A percentile compares a stretch with the other conserved stretches of the same genome.
phyloP scores from a whole-genome alignment of 1,140 invertebrate species.

The Gryon sp. region DNA sequence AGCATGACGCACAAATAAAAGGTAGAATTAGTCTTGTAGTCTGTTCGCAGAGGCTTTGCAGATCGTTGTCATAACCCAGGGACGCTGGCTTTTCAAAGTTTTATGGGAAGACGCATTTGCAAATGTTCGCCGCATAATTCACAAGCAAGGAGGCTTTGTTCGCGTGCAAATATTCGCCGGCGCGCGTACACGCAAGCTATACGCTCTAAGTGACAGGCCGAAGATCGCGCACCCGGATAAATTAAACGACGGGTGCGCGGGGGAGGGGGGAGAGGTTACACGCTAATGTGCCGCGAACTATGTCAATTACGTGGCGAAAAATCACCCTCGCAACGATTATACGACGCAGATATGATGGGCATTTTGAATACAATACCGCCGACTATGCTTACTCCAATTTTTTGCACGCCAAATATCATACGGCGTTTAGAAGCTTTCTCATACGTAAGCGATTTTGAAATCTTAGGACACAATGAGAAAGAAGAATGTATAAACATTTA shows the following conservation, averaged over 20 bases:
- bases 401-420: no score
- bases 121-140: slow-evolving; percentile 47
- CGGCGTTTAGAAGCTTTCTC: no score
- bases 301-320: slow-evolving; percentile 44
- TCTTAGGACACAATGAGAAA: no score
- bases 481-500: no score
- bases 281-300: slow-evolving; percentile 26
- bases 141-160: slow-evolving; percentile 36
- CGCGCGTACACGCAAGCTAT: slow-evolving; percentile 14
- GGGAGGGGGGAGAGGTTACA: no score
- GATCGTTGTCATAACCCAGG: slow-evolving; percentile 61
- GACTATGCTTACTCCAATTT: no score
- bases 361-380: slow-evolving; percentile 46
- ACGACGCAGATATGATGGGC: slow-evolving; percentile 12
- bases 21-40: slow-evolving; percentile 50
- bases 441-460: no score
- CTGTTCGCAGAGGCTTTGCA: slow-evolving; percentile 25
- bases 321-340: not conserved
- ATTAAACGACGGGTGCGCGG: no score
- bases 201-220: slow-evolving; percentile 19
- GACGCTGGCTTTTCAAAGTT: slow-evolving; percentile 50
- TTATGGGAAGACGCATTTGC: slow-evolving; percentile 45
- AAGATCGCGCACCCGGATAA: slow-evolving; percentile 32
- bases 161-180: slow-evolving; percentile 38
- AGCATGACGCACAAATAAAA: slow-evolving; percentile 44